A percentile compares a stretch with the other conserved stretches of the same genome.
Conservation (phyloP, 1,140 invertebrate genomes). For the Lepidurus arcticus region DNA sequence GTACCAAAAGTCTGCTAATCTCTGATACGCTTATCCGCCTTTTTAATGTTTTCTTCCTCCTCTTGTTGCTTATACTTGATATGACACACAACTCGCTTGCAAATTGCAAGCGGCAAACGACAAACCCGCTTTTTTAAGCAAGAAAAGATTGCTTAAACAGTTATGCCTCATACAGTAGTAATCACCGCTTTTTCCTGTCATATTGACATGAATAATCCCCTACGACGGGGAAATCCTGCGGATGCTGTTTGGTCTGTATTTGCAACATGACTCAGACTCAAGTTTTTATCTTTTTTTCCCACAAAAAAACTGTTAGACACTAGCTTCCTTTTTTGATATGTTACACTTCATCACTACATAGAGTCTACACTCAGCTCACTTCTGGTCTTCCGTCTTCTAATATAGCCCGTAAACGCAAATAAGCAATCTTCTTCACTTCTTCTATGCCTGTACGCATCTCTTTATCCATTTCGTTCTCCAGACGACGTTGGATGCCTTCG, state of each 20-base stretch:
- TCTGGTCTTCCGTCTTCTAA: not conserved
- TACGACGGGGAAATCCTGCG: not conserved
- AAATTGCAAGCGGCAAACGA: not conserved
- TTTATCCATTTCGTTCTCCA: slow-evolving; percentile 50
- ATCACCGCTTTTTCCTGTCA: not conserved
- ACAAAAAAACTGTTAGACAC: not conserved
- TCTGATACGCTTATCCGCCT: no score
- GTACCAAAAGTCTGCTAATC: no score
- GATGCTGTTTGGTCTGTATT: not conserved
- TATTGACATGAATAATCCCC: not conserved
- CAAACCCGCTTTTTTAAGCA: not conserved
- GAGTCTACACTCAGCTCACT: not conserved
- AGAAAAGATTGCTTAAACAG: not conserved
- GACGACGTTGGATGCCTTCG: slow-evolving; percentile 50
- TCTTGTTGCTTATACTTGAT: no score
- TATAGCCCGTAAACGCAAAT: slow-evolving; percentile 28
- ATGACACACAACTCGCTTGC: not conserved
- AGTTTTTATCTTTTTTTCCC: not conserved
- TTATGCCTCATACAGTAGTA: not conserved
- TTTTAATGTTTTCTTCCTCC: no score
- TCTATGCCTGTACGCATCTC: slow-evolving; percentile 56
- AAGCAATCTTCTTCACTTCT: slow-evolving; percentile 63
- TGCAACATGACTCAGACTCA: not conserved
- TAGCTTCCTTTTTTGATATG: not conserved
- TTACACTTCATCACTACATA: not conserved